Conservation (phyloP, 2,113 vertebrate genomes). For the Maylandia zebra region DNA sequence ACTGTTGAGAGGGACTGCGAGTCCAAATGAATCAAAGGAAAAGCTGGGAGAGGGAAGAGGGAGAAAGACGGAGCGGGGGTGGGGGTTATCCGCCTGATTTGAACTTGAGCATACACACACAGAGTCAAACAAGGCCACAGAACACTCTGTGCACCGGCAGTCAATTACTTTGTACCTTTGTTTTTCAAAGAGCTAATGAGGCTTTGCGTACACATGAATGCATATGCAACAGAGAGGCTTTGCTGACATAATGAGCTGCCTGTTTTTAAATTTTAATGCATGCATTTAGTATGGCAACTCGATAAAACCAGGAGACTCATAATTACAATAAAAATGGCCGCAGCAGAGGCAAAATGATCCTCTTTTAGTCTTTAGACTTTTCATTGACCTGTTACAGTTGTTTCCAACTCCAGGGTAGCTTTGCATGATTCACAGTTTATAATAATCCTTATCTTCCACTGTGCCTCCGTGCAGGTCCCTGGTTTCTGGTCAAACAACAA, state of each 20-base stretch:
- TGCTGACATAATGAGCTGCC: not conserved
- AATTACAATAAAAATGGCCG: accelerated
- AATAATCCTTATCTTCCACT: not conserved
- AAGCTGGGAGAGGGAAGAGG: not conserved
- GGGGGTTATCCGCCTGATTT: constrained; percentile 4
- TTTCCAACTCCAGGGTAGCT: not conserved
- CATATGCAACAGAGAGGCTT: not conserved
- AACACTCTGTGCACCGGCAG: not conserved
- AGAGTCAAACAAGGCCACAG: constrained; percentile 29
- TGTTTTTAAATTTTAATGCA: not conserved
- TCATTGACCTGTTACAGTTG: not conserved
- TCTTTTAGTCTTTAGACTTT: not conserved
- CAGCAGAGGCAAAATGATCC: not conserved
- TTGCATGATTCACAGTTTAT: not conserved
- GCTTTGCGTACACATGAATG: not conserved
- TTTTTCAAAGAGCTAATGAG: not conserved
- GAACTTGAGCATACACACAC: constrained; percentile 18
- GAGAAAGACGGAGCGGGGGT: not conserved
- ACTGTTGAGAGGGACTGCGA: not conserved
- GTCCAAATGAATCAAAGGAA: constrained; percentile 10
- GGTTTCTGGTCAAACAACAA: not conserved
- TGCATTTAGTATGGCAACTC: not conserved
- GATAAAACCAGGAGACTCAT: not conserved
- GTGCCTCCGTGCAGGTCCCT: not conserved
- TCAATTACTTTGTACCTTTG: not conserved